phyloP scores from a whole-genome alignment of 2,888 invertebrate genomes.

The Macaria liturata region DNA sequence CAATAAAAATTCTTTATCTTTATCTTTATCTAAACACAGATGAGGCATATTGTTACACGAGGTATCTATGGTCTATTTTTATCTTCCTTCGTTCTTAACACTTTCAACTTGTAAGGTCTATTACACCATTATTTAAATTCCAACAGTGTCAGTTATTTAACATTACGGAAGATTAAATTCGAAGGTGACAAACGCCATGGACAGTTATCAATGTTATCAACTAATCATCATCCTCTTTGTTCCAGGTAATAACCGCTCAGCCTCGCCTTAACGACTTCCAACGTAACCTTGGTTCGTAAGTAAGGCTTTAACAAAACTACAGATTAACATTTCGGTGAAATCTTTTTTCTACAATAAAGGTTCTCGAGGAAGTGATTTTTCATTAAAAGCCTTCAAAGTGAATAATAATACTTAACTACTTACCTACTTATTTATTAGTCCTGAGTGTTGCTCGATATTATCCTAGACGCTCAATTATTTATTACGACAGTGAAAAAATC shows the following conservation, averaged over 20 bases:
- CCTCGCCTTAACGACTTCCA: slow-evolving; percentile 20
- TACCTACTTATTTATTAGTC: too few relatives aligned
- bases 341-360: slow-evolving; percentile 1
- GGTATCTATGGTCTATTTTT: slow-evolving; percentile 10
- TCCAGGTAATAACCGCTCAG: slow-evolving; percentile 32
- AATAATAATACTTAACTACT: too few relatives aligned
- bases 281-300: slow-evolving; percentile 11
- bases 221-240: slow-evolving; percentile 31
- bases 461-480: too few relatives aligned
- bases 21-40: slow-evolving; percentile 37
- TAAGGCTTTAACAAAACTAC: slow-evolving; percentile 11
- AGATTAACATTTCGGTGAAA: neutral
- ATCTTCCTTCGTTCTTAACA: slow-evolving; percentile 12
- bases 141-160: neutral
- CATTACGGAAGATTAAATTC: slow-evolving; percentile 13
- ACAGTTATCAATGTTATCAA: slow-evolving; percentile 17
- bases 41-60: slow-evolving; percentile 19
- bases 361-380: too few relatives aligned
- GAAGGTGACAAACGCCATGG: slow-evolving; percentile 17
- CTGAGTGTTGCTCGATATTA: too few relatives aligned
- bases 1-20: too few relatives aligned
- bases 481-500: too few relatives aligned
- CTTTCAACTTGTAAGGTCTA: too few relatives aligned
- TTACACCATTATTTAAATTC: too few relatives aligned
- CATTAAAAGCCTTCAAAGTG: too few relatives aligned